Evolutionary conservation across 2,797 vertebrate species (phyloP).

Genomic region (Peromyscus melanophrys): DNA sequence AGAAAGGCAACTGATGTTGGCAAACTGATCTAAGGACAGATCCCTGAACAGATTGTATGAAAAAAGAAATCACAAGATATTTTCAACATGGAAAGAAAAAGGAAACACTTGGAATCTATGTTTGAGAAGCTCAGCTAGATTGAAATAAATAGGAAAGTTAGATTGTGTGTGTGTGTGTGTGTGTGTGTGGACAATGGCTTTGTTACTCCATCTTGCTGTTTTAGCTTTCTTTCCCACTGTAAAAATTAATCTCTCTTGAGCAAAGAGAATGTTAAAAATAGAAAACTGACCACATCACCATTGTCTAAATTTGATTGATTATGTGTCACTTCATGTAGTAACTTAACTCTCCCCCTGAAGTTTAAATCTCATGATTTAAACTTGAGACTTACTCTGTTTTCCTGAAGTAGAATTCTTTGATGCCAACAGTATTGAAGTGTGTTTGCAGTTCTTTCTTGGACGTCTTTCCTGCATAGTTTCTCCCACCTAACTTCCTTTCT

Average conservation of each 20-base stretch:
- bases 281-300: background rate
- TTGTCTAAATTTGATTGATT: slow-evolving; percentile 25
- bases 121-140: background rate
- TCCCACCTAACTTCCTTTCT: background rate
- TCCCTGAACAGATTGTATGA: background rate
- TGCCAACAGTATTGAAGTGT: background rate
- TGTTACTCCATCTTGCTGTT: background rate
- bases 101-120: background rate
- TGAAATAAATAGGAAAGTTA: background rate
- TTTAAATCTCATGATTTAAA: background rate
- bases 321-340: slow-evolving; percentile 15
- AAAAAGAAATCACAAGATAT: background rate
- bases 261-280: background rate
- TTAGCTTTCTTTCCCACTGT: background rate
- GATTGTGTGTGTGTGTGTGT: background rate
- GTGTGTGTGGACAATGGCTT: background rate
- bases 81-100: background rate
- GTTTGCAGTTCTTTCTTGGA: background rate
- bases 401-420: background rate
- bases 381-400: background rate
- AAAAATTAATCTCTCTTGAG: background rate
- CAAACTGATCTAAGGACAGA: background rate
- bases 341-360: background rate
- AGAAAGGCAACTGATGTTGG: background rate
- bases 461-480: background rate